Conservation (phyloP, 92 coral and sea anemone species). For the Epizoanthus illoricatus region DNA sequence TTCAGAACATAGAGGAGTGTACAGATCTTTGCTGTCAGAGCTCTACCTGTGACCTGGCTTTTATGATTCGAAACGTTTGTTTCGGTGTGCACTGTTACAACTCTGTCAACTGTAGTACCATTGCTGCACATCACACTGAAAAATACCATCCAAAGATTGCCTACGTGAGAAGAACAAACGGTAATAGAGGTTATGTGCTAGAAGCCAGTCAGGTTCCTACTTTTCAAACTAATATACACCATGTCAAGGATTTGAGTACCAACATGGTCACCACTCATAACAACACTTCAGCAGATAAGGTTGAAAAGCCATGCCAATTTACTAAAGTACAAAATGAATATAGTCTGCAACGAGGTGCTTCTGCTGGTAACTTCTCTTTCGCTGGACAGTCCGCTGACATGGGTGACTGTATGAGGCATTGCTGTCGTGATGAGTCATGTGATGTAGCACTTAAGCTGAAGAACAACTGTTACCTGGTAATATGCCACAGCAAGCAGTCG, state of each 20-base stretch:
- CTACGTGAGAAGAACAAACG: conserved; percentile 39
- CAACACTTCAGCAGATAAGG: not conserved
- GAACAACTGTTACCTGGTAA: conserved; percentile 77
- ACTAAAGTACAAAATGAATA: conserved; percentile 55
- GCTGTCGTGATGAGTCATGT: conserved; percentile 77
- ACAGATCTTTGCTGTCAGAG: conserved; percentile 64
- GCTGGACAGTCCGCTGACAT: conserved; percentile 62
- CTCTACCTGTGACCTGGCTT: conserved; percentile 68
- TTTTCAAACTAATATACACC: not conserved
- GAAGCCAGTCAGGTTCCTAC: not conserved
- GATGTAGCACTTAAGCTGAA: conserved; percentile 85
- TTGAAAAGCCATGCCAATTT: conserved; percentile 49
- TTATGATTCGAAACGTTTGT: conserved; percentile 76
- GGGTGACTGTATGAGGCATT: conserved; percentile 62
- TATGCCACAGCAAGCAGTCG: conserved; percentile 57
- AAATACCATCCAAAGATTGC: conserved; percentile 58
- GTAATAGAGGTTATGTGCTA: not conserved
- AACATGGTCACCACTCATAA: not conserved
- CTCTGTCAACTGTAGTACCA: conserved; percentile 49
- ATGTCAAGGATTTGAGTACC: not conserved
- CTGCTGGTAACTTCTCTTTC: conserved; percentile 76
- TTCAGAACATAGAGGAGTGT: conserved; percentile 62
- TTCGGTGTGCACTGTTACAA: conserved; percentile 62
- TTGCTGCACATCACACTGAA: conserved; percentile 48
- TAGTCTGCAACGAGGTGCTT: conserved; percentile 75